These are phyloP conservation scores for Hermaeophaga mercurialis DNA, from an alignment of 2,888 invertebrate genomes.

Conservation along the genomic window DNA sequence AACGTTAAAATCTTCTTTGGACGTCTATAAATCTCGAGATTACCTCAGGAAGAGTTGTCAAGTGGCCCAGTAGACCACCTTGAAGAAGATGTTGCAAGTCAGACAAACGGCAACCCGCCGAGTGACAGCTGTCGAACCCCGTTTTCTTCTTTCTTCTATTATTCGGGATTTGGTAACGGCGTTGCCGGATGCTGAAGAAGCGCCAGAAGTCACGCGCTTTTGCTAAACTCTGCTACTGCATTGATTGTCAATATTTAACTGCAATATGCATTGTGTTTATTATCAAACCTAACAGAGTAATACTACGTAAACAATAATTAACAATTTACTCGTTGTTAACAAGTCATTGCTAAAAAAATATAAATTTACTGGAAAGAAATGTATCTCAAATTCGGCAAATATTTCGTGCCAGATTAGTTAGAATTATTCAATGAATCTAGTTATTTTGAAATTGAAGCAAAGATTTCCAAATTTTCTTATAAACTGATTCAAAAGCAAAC, in stretches of 20 bases:
- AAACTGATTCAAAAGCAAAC: too few species aligned
- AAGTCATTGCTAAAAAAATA: too few species aligned
- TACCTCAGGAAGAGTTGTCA: slow-evolving; percentile 33
- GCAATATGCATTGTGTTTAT: too few species aligned
- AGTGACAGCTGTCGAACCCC: slow-evolving; percentile 51
- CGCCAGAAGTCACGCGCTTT: not conserved
- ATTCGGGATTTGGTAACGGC: not conserved
- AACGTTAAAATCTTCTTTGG: slow-evolving; percentile 28
- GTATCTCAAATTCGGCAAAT: too few species aligned
- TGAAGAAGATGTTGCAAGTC: slow-evolving; percentile 51
- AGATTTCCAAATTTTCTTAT: too few species aligned
- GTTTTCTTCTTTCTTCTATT: slow-evolving; percentile 16
- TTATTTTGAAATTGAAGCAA: too few species aligned
- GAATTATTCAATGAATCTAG: too few species aligned
- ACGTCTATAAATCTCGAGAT: slow-evolving; percentile 33
- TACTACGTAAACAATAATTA: too few species aligned
- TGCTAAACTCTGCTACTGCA: not conserved
- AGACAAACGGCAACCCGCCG: slow-evolving; percentile 51
- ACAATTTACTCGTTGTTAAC: too few species aligned
- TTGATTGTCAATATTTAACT: not conserved
- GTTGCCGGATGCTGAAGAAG: not conserved
- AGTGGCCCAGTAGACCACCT: slow-evolving; percentile 47
- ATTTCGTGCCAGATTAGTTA: too few species aligned
- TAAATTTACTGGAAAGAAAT: too few species aligned
- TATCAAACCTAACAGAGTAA: too few species aligned